Evolutionary conservation across 92 coral and sea anemone species (phyloP).

Genomic region (Umimayanthus chanpuru): DNA sequence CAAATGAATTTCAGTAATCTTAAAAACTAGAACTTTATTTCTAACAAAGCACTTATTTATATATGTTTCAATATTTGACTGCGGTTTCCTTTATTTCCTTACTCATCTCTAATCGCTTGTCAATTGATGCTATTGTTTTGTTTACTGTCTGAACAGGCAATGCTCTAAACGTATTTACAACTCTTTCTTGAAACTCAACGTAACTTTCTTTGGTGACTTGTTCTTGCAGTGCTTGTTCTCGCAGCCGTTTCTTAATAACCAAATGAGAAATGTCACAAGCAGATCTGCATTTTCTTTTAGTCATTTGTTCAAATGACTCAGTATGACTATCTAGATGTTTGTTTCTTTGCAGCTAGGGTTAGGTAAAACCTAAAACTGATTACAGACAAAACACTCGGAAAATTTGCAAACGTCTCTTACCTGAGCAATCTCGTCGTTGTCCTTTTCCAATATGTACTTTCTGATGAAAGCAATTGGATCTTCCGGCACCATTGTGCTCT

Average conservation of each 20-base stretch:
- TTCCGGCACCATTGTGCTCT: conserved; percentile 35
- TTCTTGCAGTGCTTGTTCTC: conserved; percentile 25
- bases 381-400: too few species aligned
- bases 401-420: conserved; percentile 38
- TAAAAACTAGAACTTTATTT: not conserved
- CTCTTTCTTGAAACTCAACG: not conserved
- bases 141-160: not conserved
- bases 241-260: not conserved
- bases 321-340: too few species aligned
- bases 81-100: not conserved
- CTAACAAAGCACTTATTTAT: not conserved
- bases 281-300: too few species aligned
- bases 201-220: not conserved
- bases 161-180: not conserved
- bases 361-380: too few species aligned
- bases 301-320: too few species aligned
- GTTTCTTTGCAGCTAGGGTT: too few species aligned
- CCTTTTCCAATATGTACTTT: conserved; percentile 70
- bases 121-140: not conserved
- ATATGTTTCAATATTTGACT: not conserved
- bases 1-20: too few species aligned
- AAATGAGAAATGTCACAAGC: conserved; percentile 33
- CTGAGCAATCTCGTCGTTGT: conserved; percentile 74
- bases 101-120: not conserved
- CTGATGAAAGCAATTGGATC: conserved; percentile 64